Evolutionary conservation across 2,113 vertebrate species (phyloP).

Genomic region (Danionella cerebrum): DNA sequence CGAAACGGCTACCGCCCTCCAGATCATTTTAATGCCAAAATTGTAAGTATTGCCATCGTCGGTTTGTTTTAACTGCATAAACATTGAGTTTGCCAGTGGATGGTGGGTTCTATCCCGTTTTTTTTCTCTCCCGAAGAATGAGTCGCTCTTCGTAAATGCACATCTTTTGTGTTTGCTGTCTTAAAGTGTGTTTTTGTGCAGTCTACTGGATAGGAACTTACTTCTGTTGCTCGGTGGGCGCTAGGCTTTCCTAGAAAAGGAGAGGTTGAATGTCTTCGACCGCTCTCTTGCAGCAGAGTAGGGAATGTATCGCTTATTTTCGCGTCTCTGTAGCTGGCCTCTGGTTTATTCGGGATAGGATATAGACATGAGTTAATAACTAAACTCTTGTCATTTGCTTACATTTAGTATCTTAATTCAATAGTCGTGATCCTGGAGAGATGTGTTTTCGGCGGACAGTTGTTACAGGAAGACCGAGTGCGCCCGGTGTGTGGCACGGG

Average conservation of each 20-base stretch:
- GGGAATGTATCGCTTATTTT: slow-evolving; percentile 24
- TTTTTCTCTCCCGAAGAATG: slow-evolving; percentile 30
- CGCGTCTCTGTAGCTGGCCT: slow-evolving; percentile 15
- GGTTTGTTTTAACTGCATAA: slow-evolving; percentile 7
- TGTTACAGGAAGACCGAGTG: slow-evolving; percentile 3
- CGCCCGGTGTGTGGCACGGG: slow-evolving; percentile 15
- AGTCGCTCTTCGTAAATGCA: slow-evolving; percentile 31
- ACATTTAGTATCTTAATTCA: not conserved
- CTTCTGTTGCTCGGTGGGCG: slow-evolving; percentile 3
- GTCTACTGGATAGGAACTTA: slow-evolving; percentile 9
- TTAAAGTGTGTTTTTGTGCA: not conserved
- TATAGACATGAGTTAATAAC: not conserved
- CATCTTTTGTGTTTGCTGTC: not conserved
- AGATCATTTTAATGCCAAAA: slow-evolving; percentile 66
- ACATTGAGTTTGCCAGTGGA: slow-evolving; percentile 38
- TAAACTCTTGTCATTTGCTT: not conserved
- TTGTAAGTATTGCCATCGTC: slow-evolving; percentile 61
- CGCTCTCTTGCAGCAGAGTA: slow-evolving; percentile 15
- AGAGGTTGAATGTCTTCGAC: slow-evolving; percentile 19
- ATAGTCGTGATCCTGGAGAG: slow-evolving; percentile 17
- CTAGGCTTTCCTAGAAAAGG: slow-evolving; percentile 33
- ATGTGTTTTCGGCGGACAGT: slow-evolving; percentile 20
- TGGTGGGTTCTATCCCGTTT: slow-evolving; percentile 49
- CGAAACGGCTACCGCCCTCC: slow-evolving; percentile 63
- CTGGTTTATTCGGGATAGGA: slow-evolving; percentile 15